Conservation (phyloP, 2,888 invertebrate genomes). For the Himalopsyche kuldschensis region DNA sequence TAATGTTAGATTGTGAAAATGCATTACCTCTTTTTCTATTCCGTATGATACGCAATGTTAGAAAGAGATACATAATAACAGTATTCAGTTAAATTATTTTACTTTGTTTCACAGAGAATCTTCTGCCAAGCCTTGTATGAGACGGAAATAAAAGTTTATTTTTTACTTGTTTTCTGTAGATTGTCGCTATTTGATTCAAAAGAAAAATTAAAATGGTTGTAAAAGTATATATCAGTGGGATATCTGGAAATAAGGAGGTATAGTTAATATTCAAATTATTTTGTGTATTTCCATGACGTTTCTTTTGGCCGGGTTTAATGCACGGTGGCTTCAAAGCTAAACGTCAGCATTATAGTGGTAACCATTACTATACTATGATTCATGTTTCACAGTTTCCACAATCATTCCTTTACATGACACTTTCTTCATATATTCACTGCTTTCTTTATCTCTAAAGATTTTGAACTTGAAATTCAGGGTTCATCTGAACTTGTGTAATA, state of each 20-base stretch:
- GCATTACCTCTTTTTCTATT: not conserved
- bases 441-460: slow-evolving; percentile 39
- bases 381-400: slow-evolving; percentile 42
- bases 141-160: slow-evolving; percentile 37
- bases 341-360: slow-evolving; percentile 42
- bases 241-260: slow-evolving; percentile 93
- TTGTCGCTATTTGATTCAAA: slow-evolving; percentile 10
- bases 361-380: slow-evolving; percentile 45
- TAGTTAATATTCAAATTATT: slow-evolving; percentile 48
- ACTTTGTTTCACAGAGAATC: not conserved
- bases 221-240: slow-evolving; percentile 88
- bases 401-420: not conserved
- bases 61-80: slow-evolving; percentile 5
- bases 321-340: slow-evolving; percentile 43
- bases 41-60: not conserved
- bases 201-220: slow-evolving; percentile 69
- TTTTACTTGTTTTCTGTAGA: slow-evolving; percentile 34
- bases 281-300: slow-evolving; percentile 21
- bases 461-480: not conserved
- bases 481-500: not conserved
- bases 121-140: slow-evolving; percentile 33
- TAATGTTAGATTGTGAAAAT: not conserved
- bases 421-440: not conserved
- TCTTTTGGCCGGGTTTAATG: slow-evolving; percentile 49
- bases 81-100: slow-evolving; percentile 34